Conservation (phyloP, 2,888 invertebrate genomes). For the Vannuccia rotundouncinata region DNA sequence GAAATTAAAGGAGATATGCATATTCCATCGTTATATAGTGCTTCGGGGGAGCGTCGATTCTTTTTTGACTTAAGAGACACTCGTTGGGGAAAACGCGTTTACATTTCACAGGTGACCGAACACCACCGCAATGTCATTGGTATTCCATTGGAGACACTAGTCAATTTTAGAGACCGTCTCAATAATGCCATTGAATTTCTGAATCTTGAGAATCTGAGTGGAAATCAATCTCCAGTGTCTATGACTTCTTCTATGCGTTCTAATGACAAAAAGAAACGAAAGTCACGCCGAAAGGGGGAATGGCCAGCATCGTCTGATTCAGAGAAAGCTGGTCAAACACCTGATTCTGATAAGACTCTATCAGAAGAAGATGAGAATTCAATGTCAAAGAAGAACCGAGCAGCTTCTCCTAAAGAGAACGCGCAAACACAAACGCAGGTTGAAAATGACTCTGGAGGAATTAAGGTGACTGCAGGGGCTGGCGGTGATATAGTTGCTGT, state of each 20-base stretch:
- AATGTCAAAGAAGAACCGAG: neutral
- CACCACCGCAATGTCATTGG: constrained; percentile 32
- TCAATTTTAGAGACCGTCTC: constrained; percentile 34
- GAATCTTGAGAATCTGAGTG: constrained; percentile 12
- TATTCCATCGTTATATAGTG: constrained; percentile 26
- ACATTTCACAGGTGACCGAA: constrained; percentile 33
- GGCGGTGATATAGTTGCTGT: neutral
- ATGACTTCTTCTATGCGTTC: neutral
- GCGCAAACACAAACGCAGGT: neutral
- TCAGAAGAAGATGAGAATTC: neutral
- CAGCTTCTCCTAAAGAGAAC: neutral
- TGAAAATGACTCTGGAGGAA: neutral
- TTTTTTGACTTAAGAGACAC: constrained; percentile 35
- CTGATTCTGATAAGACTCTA: neutral
- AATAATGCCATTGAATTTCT: constrained; percentile 24
- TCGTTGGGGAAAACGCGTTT: constrained; percentile 33
- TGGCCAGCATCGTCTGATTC: neutral
- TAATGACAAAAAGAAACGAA: neutral
- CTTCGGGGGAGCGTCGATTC: constrained; percentile 33
- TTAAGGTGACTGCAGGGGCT: neutral
- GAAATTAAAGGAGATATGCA: constrained; percentile 5
- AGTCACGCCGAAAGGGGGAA: neutral
- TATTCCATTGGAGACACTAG: constrained; percentile 31
- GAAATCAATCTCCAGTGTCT: neutral
- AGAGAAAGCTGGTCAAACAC: neutral